Base-by-base conservation (phyloP, 2,888 invertebrate species). In the Drosophila pseudotalamancana region DNA sequence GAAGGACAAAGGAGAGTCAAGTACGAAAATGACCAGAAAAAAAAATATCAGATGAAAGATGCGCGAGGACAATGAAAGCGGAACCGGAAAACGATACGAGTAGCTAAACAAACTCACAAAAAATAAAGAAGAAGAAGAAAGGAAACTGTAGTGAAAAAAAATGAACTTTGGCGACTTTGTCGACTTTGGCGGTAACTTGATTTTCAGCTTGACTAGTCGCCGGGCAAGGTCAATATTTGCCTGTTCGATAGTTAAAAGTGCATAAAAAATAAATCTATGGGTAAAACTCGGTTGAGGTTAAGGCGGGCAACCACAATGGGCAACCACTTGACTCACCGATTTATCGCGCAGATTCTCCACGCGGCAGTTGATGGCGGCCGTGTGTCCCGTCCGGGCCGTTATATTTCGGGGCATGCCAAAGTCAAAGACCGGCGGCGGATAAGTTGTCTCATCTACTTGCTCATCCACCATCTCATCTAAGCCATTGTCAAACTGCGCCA, bases 321-420 rank as follows among this genome's bases (percentile, higher is more conserved):
- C 3, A 4, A n/a, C 19, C 43, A 37, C 34, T 65, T 54, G 53
- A 80, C 91, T 90, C 91, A 97, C 97, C 92, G 96, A 96, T 93
- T 97, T 96, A 92, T 97, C 97, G 45, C 96, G 96, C 45, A 97
- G 94, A 90, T 97, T 95, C 91, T 96, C 95, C 65, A 97, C 96
- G 89, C 96, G 94, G 92, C 97, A 97, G 91, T 97, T 96, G 86
- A 97, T 93, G 92, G 96, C 96, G 50, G 96, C 96, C 75, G 96
- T 96, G 92, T 97, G 96, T 19, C 97, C 96, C 62, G 96, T 96
- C 76, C 96, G 95, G 4, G 96, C 96, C 49, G 97, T 96, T 80
- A 97, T 95, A 92, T 97, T 97, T 77, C 96, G 93, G 25, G 95
- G 94, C 89, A 97, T 96, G 90, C 95, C 95, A 92, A 95, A 95